Evolutionary conservation across 2,888 invertebrate genomes (phyloP), one percentile per base, ranked within the genome.

Genomic region (Acanthoscelides obtectus): DNA sequence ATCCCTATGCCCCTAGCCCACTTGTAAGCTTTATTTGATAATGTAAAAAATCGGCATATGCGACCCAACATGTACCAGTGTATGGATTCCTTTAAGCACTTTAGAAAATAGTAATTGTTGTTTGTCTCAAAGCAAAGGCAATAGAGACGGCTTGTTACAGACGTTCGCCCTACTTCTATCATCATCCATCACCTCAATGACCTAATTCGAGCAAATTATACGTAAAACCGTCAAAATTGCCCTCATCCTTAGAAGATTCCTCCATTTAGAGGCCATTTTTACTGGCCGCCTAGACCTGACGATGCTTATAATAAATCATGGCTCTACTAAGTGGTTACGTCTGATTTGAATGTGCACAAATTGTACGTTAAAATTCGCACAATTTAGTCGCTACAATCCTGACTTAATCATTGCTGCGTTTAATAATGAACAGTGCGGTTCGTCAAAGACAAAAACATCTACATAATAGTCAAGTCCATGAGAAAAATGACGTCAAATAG

Each of bases 361-460:
- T 12, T 45, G 45, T 45, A 12, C 5, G 45, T 45, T 45, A 12
- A 4, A 12, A 12, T 45, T 45, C 12, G 45, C 45, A 45, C 17
- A 45, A 45, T 45, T 45, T 45, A 45, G 5, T 45, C 12, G 45
- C 45, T 45, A 17, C 45, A 45, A 45, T 45, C 45, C 45, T 12
- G 17, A 69, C 22, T 66, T 64, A 69, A 67, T 71, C 63, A 69
- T 66, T 68, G 67, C 63, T 70, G 65, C 72, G 17, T 45, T 45
- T 45, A 45, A 45, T 25, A 6, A 6, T 25, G 25, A 25, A 5
- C 25, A 25, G 12, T 45, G 45, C 5, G 17, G 45, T 45, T 45
- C 3, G 12, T 45, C 17, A n/a, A n/a, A n/a, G n/a, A n/a, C n/a
- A n/a, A n/a, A n/a, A n/a, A n/a, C n/a, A n/a, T n/a, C n/a, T n/a